Evolutionary conservation across 1,140 invertebrate species (phyloP).

Genomic region (Solenopsis invicta): DNA sequence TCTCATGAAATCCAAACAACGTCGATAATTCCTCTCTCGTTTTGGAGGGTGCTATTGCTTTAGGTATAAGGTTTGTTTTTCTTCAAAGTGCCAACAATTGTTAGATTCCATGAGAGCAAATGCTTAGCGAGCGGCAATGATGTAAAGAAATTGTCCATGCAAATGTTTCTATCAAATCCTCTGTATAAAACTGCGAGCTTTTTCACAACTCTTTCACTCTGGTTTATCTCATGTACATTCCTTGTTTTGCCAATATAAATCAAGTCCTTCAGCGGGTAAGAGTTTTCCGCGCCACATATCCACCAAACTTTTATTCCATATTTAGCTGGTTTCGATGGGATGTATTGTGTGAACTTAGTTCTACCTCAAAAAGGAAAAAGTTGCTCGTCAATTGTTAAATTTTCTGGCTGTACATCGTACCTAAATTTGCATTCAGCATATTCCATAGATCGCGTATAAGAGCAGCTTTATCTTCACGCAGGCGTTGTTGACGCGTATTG

Average conservation of each 20-base stretch:
- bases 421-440: not conserved
- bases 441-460: not conserved
- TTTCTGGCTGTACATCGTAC: not conserved
- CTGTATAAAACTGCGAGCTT: not conserved
- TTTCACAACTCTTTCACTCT: not conserved
- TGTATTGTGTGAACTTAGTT: constrained; percentile 1
- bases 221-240: not conserved
- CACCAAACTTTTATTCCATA: constrained; percentile 4
- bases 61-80: not conserved
- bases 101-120: not conserved
- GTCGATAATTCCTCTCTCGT: too few relatives aligned
- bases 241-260: not conserved
- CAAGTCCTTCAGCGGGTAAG: not conserved
- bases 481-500: not conserved
- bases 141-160: constrained; percentile 14
- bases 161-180: not conserved
- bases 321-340: constrained; percentile 4
- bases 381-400: not conserved
- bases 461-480: not conserved
- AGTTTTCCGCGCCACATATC: constrained; percentile 7
- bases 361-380: not conserved
- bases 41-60: too few relatives aligned
- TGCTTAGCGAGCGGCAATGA: constrained; percentile 3
- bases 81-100: constrained; percentile 2
- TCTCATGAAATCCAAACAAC: too few relatives aligned